phyloP scores from a whole-genome alignment of 1,140 invertebrate species.

The Aricia agestis region DNA sequence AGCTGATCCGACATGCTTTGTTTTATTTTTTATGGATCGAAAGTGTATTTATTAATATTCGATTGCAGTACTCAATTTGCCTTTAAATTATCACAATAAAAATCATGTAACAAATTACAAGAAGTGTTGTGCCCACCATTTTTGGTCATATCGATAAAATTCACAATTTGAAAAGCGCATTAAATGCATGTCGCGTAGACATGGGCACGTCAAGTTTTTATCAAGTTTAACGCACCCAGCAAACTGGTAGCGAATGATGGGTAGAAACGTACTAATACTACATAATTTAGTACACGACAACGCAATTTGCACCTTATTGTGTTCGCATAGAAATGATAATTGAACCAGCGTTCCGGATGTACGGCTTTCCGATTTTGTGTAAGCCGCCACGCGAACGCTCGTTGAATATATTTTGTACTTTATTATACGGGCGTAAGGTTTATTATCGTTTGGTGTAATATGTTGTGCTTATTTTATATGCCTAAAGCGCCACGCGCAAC shows the following conservation, averaged over 20 bases:
- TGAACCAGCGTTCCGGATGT: not conserved
- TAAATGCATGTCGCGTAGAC: slow-evolving; percentile 13
- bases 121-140: not conserved
- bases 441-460: slow-evolving; percentile 5
- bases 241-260: slow-evolving; percentile 39
- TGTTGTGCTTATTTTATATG: slow-evolving; percentile 11
- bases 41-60: no score
- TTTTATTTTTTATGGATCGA: no score
- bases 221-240: slow-evolving; percentile 38
- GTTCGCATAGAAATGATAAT: slow-evolving; percentile 23
- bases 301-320: slow-evolving; percentile 23
- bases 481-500: slow-evolving; percentile 26
- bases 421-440: slow-evolving; percentile 22
- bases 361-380: slow-evolving; percentile 21
- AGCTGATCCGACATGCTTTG: no score
- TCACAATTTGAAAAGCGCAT: not conserved
- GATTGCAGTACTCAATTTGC: no score
- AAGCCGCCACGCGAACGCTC: slow-evolving; percentile 24
- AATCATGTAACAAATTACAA: not conserved
- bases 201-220: slow-evolving; percentile 9
- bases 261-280: slow-evolving; percentile 33
- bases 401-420: slow-evolving; percentile 23
- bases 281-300: slow-evolving; percentile 30
- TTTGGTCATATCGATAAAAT: slow-evolving; percentile 11
- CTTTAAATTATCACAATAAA: not conserved